phyloP scores from a whole-genome alignment of 1,140 invertebrate genomes.

The Rhopalosiphum maidis region DNA sequence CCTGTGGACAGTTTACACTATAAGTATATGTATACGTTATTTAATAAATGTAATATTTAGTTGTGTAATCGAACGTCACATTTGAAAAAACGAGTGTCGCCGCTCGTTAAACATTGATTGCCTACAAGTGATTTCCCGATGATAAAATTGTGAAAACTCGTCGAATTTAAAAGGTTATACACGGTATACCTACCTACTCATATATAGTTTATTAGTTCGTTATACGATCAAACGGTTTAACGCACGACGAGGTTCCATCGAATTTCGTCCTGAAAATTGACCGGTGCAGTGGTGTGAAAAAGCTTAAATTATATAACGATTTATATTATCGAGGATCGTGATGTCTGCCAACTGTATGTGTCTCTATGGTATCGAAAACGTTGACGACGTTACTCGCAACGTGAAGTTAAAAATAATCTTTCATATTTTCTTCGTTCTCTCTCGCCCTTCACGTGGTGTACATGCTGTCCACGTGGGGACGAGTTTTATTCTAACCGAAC shows the following conservation, averaged over 20 bases:
- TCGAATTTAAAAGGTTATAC: background rate
- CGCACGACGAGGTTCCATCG: background rate
- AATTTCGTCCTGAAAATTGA: background rate
- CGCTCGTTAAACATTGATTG: too few relatives aligned
- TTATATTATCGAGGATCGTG: background rate
- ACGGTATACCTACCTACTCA: background rate
- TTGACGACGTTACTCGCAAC: background rate
- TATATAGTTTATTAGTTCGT: background rate
- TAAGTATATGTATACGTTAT: too few relatives aligned
- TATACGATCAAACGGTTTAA: background rate
- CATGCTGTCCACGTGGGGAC: background rate
- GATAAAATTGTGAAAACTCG: background rate
- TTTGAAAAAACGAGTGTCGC: too few relatives aligned
- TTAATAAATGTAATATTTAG: too few relatives aligned
- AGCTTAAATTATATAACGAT: slow-evolving; percentile 4
- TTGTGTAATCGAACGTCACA: too few relatives aligned
- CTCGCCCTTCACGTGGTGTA: too few relatives aligned
- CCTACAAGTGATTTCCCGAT: too few relatives aligned
- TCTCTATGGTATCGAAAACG: background rate
- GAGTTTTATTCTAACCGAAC: background rate
- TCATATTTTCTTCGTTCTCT: background rate
- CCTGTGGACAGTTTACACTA: too few relatives aligned
- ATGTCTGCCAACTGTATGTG: background rate
- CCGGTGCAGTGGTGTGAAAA: background rate
- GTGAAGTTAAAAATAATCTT: slow-evolving; percentile 18